A percentile compares a stretch with the other conserved stretches of the same genome.
Conservation (phyloP, 2,113 vertebrate genomes). For the Ornithorhynchus anatinus region DNA sequence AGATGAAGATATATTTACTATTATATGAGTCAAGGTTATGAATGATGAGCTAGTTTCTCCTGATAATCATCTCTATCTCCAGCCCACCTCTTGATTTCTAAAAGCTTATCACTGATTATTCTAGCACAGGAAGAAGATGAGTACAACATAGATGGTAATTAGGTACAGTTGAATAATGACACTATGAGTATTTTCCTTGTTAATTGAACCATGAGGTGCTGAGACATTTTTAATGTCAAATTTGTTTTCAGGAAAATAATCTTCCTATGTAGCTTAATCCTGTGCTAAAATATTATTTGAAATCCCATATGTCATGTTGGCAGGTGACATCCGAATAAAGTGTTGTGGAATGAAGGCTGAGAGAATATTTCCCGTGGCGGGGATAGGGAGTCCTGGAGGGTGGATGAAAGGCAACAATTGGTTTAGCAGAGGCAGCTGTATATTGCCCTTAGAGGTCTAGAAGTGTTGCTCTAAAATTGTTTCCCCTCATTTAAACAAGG, state of each 20-base stretch:
- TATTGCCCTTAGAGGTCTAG: too few species aligned
- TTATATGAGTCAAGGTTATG: conserved; percentile 7
- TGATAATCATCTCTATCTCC: conserved; percentile 22
- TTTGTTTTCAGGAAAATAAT: background rate
- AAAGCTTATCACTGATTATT: background rate
- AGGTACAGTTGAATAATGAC: background rate
- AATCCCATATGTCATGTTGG: too few species aligned
- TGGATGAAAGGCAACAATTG: too few species aligned
- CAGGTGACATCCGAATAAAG: too few species aligned
- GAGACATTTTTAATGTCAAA: background rate
- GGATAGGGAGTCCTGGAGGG: too few species aligned
- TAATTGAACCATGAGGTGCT: conserved; percentile 9
- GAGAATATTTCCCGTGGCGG: too few species aligned
- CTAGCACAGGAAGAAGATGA: background rate
- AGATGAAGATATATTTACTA: conserved; percentile 22
- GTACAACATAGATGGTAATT: background rate
- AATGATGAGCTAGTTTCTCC: conserved; percentile 30
- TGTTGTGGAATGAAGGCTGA: too few species aligned
- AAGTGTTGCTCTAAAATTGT: too few species aligned
- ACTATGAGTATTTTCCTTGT: background rate
- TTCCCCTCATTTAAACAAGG: too few species aligned
- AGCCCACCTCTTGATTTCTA: conserved; percentile 2
- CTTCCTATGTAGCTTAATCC: background rate
- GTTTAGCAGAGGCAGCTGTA: too few species aligned
- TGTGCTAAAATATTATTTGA: too few species aligned